These are phyloP conservation scores for fruit fly (Drosophila melanogaster) DNA, from an alignment of 1,140 invertebrate genomes.

Conservation along the genomic window DNA sequence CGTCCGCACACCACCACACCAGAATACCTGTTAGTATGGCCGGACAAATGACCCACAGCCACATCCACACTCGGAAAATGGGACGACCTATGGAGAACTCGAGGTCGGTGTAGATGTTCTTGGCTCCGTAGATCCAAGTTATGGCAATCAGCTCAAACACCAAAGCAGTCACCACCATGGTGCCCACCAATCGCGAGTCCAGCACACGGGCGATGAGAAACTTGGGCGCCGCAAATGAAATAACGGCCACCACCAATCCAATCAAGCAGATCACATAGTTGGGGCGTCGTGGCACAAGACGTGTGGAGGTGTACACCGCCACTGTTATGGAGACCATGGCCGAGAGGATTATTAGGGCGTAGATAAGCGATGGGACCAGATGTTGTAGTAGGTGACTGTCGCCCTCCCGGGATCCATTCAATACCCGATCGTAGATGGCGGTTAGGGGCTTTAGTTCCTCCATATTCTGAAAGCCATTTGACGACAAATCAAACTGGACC, in stretches of 20 bases:
- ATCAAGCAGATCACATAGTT: slow-evolving; percentile 82
- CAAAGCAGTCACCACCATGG: slow-evolving; percentile 73
- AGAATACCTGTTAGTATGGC: slow-evolving; percentile 74
- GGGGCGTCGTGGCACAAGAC: slow-evolving; percentile 73
- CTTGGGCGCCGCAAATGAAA: slow-evolving; percentile 72
- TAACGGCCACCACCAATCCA: slow-evolving; percentile 73
- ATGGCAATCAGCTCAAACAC: slow-evolving; percentile 82
- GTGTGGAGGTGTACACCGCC: slow-evolving; percentile 76
- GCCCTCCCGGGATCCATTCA: slow-evolving; percentile 42
- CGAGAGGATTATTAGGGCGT: slow-evolving; percentile 65
- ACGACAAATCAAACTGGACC: slow-evolving; percentile 78
- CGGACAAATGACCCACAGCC: slow-evolving; percentile 76
- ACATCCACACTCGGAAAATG: slow-evolving; percentile 81
- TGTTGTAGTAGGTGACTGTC: slow-evolving; percentile 50
- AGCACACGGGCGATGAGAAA: slow-evolving; percentile 76
- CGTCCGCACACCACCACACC: slow-evolving; percentile 83
- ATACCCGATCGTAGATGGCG: slow-evolving; percentile 76
- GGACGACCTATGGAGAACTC: slow-evolving; percentile 83
- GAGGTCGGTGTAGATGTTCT: slow-evolving; percentile 83
- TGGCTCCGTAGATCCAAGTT: slow-evolving; percentile 83
- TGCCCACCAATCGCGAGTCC: slow-evolving; percentile 78
- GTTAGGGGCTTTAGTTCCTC: slow-evolving; percentile 81
- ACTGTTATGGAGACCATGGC: slow-evolving; percentile 76
- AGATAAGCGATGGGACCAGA: slow-evolving; percentile 73
- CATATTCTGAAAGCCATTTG: slow-evolving; percentile 56